A percentile compares a stretch with the other conserved stretches of the same genome.
phyloP scores from a whole-genome alignment of 2,797 vertebrate genomes.

The Fundulus diaphanus region DNA sequence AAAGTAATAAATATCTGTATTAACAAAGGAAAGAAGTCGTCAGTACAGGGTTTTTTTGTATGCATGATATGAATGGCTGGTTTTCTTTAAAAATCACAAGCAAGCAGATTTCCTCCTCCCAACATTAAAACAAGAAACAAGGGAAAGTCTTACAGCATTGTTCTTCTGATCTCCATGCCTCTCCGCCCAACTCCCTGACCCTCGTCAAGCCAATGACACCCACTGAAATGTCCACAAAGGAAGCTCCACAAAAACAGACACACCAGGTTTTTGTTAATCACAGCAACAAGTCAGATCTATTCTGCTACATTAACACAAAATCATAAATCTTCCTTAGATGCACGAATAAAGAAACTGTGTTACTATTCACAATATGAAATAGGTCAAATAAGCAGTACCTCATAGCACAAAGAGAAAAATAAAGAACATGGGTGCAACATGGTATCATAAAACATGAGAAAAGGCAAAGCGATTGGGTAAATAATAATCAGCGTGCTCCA shows the following conservation, averaged over 20 bases:
- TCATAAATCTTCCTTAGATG: not conserved
- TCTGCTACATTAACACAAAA: not conserved
- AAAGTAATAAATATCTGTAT: not conserved
- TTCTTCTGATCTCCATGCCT: constrained; percentile 37
- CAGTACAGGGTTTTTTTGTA: not conserved
- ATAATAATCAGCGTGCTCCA: not conserved
- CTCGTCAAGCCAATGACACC: constrained; percentile 42
- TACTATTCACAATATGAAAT: not conserved
- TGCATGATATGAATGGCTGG: not conserved
- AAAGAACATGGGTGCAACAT: not conserved
- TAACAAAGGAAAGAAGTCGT: not conserved
- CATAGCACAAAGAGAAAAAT: constrained; percentile 5
- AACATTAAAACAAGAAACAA: constrained; percentile 43
- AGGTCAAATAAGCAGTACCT: not conserved
- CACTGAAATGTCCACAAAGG: constrained; percentile 49
- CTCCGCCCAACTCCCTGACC: constrained; percentile 57
- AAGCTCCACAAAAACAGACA: constrained; percentile 34
- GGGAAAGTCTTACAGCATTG: constrained; percentile 38
- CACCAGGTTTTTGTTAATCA: constrained; percentile 15
- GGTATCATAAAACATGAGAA: constrained; percentile 1
- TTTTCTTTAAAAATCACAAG: constrained; percentile 18
- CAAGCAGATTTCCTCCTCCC: constrained; percentile 12
- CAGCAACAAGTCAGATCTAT: constrained; percentile 20
- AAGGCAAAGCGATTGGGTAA: not conserved
- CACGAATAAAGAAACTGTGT: not conserved